A percentile compares a stretch with the other conserved stretches of the same genome.
Conservation (phyloP, 2,113 vertebrate species). For the Salvelinus sp. region DNA sequence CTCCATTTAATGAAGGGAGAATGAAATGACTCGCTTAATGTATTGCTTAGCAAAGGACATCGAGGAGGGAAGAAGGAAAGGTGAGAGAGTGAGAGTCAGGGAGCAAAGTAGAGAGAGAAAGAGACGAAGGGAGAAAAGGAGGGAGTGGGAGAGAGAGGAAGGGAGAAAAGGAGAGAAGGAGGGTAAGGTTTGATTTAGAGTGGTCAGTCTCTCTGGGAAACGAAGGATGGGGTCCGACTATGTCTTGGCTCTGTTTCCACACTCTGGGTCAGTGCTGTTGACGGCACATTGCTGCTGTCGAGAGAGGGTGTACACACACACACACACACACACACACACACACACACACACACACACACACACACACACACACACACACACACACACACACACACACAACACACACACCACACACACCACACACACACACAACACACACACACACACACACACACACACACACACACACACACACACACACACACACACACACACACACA, state of each 20-base stretch:
- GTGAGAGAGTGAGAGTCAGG: neutral
- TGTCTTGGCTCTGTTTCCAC: neutral
- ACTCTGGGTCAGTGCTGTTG: no score
- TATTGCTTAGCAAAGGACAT: constrained; percentile 23
- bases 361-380: no score
- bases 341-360: neutral
- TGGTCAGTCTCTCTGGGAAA: constrained; percentile 21
- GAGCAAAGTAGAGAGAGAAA: constrained; percentile 3
- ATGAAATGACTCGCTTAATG: constrained; percentile 35
- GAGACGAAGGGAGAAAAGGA: neutral
- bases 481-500: neutral
- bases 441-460: no score
- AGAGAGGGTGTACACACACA: neutral
- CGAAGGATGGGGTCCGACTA: constrained; percentile 1
- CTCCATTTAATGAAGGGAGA: constrained; percentile 38
- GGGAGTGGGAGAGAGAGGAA: constrained; percentile 1
- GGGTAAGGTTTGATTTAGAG: constrained; percentile 17
- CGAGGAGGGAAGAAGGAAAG: neutral
- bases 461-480: no score
- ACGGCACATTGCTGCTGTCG: neutral
- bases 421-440: no score
- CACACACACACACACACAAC: neutral
- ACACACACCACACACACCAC: neutral
- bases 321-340: constrained; percentile 10
- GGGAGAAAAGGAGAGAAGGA: neutral